Evolutionary conservation across 2,888 invertebrate species (phyloP).

Genomic region (Volucella zonaria): DNA sequence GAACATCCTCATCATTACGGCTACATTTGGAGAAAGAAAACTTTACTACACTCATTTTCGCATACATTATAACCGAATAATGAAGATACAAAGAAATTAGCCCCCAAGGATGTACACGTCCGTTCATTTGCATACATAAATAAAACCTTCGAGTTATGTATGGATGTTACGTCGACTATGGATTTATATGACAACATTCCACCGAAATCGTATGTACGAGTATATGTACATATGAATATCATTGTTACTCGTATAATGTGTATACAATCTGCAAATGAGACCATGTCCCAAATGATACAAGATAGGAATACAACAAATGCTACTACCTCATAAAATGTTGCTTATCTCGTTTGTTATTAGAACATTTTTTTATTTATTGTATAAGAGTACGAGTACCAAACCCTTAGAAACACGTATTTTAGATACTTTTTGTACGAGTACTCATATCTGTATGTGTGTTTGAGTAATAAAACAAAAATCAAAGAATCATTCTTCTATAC

Average conservation of each 20-base stretch:
- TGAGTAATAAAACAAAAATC: conserved; percentile 51
- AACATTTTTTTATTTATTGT: conserved; percentile 36
- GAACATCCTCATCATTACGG: conserved; percentile 6
- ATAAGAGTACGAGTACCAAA: neutral
- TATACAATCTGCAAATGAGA: conserved; percentile 34
- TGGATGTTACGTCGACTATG: too few relatives aligned
- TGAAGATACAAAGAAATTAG: conserved; percentile 76
- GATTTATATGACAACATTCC: conserved; percentile 21
- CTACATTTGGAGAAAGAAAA: conserved; percentile 37
- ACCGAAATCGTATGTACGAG: conserved; percentile 50
- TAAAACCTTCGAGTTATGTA: conserved; percentile 61
- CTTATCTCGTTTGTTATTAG: conserved; percentile 60
- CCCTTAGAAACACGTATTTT: too few relatives aligned
- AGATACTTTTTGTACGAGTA: neutral
- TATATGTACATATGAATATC: neutral
- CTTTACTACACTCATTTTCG: conserved; percentile 44
- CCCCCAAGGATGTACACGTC: conserved; percentile 74
- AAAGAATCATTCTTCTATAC: conserved; percentile 24
- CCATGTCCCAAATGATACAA: conserved; percentile 53
- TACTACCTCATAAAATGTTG: conserved; percentile 51
- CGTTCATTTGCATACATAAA: conserved; percentile 75
- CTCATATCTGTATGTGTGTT: conserved; percentile 22
- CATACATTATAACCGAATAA: conserved; percentile 67
- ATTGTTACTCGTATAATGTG: conserved; percentile 17
- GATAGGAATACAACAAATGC: neutral